phyloP scores from a whole-genome alignment of 2,113 vertebrate genomes.

The Pyxicephalus adspersus region DNA sequence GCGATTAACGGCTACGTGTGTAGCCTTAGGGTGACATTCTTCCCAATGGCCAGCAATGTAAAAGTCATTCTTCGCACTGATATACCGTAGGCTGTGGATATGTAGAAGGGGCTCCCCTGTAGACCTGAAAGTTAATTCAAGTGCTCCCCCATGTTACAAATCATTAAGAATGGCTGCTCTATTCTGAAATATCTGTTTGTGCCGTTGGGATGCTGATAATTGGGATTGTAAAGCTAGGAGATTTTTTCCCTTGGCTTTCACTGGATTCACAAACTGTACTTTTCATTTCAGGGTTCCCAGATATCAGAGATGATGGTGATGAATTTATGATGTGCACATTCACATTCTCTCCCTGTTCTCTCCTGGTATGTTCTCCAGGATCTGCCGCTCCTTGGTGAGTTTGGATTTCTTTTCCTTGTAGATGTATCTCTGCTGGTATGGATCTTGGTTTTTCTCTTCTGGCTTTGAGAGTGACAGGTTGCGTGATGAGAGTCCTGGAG shows the following conservation, averaged over 20 bases:
- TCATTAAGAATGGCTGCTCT: too few relatives aligned
- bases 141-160: too few relatives aligned
- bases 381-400: not conserved
- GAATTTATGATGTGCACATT: too few relatives aligned
- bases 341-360: slow-evolving; percentile 7
- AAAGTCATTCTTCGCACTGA: too few relatives aligned
- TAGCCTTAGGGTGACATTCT: too few relatives aligned
- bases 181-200: slow-evolving; percentile 22
- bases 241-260: not conserved
- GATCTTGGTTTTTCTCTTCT: not conserved
- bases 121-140: too few relatives aligned
- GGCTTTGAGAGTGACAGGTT: not conserved
- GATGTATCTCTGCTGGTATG: not conserved
- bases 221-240: not conserved
- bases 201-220: slow-evolving; percentile 58
- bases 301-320: not conserved
- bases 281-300: not conserved
- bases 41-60: too few relatives aligned
- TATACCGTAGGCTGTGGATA: too few relatives aligned
- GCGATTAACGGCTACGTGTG: too few relatives aligned
- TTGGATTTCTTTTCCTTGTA: not conserved
- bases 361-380: not conserved
- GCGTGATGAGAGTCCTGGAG: not conserved
- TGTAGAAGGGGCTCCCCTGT: too few relatives aligned
- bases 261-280: not conserved